Conservation (phyloP, 1,140 invertebrate species). For the Drosophila melanica region DNA sequence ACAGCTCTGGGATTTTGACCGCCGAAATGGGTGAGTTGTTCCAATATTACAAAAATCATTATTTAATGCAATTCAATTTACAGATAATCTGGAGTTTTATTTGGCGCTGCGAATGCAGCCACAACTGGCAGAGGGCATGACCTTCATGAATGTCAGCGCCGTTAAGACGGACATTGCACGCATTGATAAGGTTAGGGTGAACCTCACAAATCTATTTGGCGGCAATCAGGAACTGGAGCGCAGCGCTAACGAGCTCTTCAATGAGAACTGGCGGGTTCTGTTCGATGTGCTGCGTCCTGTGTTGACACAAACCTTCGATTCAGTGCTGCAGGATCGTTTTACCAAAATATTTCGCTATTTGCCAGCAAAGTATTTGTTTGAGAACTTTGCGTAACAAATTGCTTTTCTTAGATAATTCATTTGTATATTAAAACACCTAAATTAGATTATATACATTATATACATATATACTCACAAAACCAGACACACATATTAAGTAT, state of each 20-base stretch:
- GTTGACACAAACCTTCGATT: constrained; percentile 45
- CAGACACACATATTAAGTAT: constrained; percentile 15
- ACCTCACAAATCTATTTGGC: constrained; percentile 50
- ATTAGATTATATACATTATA: too few species aligned
- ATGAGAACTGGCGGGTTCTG: constrained; percentile 69
- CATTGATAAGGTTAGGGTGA: constrained; percentile 36
- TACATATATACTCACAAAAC: neutral
- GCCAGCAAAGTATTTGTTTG: constrained; percentile 46
- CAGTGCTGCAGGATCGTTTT: constrained; percentile 39
- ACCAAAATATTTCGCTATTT: constrained; percentile 49
- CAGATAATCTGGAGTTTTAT: constrained; percentile 47
- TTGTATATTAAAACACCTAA: neutral
- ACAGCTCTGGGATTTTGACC: constrained; percentile 30
- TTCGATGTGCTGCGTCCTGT: constrained; percentile 61
- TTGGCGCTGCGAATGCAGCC: constrained; percentile 33
- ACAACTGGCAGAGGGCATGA: constrained; percentile 9
- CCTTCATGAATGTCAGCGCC: constrained; percentile 38
- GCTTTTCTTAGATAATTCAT: neutral
- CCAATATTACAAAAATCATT: neutral
- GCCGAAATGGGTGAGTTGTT: constrained; percentile 25
- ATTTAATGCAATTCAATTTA: neutral
- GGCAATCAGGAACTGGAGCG: constrained; percentile 71
- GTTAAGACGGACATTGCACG: constrained; percentile 36
- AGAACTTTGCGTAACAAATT: constrained; percentile 26
- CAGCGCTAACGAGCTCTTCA: constrained; percentile 66